A percentile compares a stretch with the other conserved stretches of the same genome.
Conservation (phyloP, 2,888 invertebrate genomes). For the Leptarthrus brevirostris region DNA sequence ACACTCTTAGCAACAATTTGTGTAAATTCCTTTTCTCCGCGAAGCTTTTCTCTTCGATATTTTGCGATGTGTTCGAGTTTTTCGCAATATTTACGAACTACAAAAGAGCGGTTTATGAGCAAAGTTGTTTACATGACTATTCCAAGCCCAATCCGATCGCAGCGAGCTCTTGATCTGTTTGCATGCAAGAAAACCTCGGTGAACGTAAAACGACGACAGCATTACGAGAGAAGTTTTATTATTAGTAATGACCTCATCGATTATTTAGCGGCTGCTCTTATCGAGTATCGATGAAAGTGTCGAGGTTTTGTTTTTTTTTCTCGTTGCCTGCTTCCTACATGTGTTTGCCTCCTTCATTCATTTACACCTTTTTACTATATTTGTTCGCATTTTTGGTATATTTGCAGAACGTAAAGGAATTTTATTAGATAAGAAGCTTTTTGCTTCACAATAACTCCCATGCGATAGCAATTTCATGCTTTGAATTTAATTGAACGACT, state of each 20-base stretch:
- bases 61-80: background rate
- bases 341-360: background rate
- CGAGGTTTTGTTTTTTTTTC: background rate
- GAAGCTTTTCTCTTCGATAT: constrained; percentile 2
- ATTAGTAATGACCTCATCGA: constrained; percentile 68
- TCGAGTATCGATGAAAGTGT: constrained; percentile 46
- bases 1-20: no score
- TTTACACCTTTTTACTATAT: background rate
- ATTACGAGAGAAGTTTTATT: constrained; percentile 61
- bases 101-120: constrained; percentile 6
- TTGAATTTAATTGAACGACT: no score
- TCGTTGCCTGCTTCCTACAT: constrained; percentile 12
- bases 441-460: no score
- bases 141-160: background rate
- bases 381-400: no score
- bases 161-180: background rate
- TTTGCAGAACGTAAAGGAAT: constrained; percentile 10
- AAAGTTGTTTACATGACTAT: constrained; percentile 33
- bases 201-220: constrained; percentile 43
- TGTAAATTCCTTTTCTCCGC: no score
- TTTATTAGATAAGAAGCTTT: background rate
- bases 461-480: no score
- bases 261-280: constrained; percentile 64
- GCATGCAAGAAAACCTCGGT: constrained; percentile 8
- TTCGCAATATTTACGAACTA: background rate